Conservation (phyloP, 2,888 invertebrate species). For the Automeris io region DNA sequence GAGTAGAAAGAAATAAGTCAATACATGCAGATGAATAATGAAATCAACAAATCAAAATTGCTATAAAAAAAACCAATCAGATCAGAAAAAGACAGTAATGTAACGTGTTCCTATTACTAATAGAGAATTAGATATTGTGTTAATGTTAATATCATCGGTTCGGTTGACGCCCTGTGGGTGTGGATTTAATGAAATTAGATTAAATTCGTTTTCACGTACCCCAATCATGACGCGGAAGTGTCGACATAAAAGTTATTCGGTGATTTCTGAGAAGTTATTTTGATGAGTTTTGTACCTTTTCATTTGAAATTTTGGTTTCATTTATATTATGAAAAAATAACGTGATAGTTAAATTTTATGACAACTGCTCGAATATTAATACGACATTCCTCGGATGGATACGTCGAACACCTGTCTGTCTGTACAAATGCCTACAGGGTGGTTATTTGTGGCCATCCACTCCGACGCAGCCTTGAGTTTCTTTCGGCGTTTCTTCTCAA, state of each 20-base stretch:
- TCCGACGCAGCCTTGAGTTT: too few relatives aligned
- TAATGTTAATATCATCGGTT: slow-evolving; percentile 21
- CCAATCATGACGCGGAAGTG: slow-evolving; percentile 1
- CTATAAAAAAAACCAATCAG: not conserved
- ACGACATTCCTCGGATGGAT: too few relatives aligned
- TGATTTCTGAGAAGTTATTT: slow-evolving; percentile 3
- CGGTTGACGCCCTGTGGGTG: slow-evolving; percentile 21
- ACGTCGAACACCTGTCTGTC: too few relatives aligned
- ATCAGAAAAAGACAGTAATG: not conserved
- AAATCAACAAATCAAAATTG: not conserved
- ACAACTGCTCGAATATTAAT: too few relatives aligned
- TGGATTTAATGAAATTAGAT: slow-evolving; percentile 16
- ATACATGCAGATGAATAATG: not conserved
- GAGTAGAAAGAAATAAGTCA: too few relatives aligned
- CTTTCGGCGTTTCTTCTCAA: too few relatives aligned
- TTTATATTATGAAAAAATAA: too few relatives aligned
- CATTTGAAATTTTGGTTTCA: too few relatives aligned
- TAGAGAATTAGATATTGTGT: not conserved
- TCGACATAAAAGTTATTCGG: not conserved
- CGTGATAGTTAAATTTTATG: too few relatives aligned
- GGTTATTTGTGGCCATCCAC: too few relatives aligned
- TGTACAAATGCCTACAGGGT: too few relatives aligned
- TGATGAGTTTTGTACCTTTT: too few relatives aligned
- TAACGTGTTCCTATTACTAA: not conserved
- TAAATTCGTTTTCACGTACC: slow-evolving; percentile 10